A percentile compares a stretch with the other conserved stretches of the same genome.
These are phyloP conservation scores for Tapera naevia DNA, from an alignment of 2,797 vertebrate genomes.

Conservation along the genomic window DNA sequence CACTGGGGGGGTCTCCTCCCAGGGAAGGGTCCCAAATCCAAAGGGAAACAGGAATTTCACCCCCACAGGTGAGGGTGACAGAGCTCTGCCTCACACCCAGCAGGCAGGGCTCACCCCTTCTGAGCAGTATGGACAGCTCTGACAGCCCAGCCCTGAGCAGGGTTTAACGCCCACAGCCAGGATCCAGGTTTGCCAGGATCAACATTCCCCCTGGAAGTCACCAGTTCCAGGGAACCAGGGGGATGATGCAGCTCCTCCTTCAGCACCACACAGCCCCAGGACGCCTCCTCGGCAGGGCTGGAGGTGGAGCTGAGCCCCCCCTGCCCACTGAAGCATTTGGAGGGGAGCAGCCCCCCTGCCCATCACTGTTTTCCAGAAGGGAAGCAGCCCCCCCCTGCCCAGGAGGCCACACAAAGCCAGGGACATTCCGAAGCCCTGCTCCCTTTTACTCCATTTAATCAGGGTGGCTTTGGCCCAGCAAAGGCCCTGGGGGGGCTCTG, in stretches of 20 bases:
- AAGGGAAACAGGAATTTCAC: not conserved
- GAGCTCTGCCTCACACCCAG: not conserved
- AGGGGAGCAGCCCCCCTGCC: not conserved
- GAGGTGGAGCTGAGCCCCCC: accelerated
- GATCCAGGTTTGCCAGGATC: accelerated
- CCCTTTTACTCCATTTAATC: no score
- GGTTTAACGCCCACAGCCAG: accelerated
- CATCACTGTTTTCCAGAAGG: no score
- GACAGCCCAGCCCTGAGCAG: accelerated
- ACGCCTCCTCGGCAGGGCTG: accelerated
- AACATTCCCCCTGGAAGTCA: not conserved
- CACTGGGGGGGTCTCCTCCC: not conserved
- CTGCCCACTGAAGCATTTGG: accelerated
- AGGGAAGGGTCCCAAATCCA: not conserved
- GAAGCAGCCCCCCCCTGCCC: no score
- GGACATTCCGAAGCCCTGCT: not conserved
- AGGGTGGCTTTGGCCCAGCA: accelerated
- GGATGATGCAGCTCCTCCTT: not conserved
- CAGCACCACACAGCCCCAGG: accelerated
- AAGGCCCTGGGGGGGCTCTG: accelerated
- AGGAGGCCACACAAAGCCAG: not conserved
- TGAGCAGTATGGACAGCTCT: not conserved
- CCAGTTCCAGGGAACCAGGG: not conserved
- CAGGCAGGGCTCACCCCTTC: accelerated
- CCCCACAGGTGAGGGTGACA: accelerated